These are phyloP conservation scores for Unio pictorum DNA, from an alignment of 2,888 invertebrate genomes.

Conservation along the genomic window DNA sequence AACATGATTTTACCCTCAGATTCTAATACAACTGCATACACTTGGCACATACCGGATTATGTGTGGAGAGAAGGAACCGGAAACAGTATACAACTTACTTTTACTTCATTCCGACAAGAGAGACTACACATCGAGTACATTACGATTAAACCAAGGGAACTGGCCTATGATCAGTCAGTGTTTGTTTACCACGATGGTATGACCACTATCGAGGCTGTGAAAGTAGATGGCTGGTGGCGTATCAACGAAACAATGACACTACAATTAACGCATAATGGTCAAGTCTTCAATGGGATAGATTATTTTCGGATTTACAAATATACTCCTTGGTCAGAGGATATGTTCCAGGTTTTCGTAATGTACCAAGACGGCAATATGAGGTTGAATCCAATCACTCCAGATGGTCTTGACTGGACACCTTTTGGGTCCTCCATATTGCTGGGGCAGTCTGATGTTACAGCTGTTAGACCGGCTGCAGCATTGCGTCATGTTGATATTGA, in stretches of 20 bases:
- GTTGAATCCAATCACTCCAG: conserved; percentile 44
- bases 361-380: conserved; percentile 56
- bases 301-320: conserved; percentile 39
- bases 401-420: conserved; percentile 54
- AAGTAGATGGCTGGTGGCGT: conserved; percentile 51
- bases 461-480: conserved; percentile 36
- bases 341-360: conserved; percentile 46
- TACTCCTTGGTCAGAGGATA: conserved; percentile 38
- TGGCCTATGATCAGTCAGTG: no score
- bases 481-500: conserved; percentile 39
- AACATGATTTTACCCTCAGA: conserved; percentile 6
- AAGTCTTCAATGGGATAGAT: conserved; percentile 23
- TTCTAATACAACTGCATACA: conserved; percentile 15
- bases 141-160: no score
- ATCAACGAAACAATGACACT: conserved; percentile 45
- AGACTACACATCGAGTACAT: no score
- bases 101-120: conserved; percentile 9
- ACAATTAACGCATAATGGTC: conserved; percentile 16
- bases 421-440: conserved; percentile 54
- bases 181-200: conserved; percentile 27
- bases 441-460: conserved; percentile 35
- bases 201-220: conserved; percentile 41
- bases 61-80: conserved; percentile 30
- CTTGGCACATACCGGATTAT: conserved; percentile 26
- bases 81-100: conserved; percentile 32